Evolutionary conservation across 2,797 vertebrate genomes (phyloP), one percentile per base, ranked within the genome.

Genomic region (Scyliorhinus canicula): DNA sequence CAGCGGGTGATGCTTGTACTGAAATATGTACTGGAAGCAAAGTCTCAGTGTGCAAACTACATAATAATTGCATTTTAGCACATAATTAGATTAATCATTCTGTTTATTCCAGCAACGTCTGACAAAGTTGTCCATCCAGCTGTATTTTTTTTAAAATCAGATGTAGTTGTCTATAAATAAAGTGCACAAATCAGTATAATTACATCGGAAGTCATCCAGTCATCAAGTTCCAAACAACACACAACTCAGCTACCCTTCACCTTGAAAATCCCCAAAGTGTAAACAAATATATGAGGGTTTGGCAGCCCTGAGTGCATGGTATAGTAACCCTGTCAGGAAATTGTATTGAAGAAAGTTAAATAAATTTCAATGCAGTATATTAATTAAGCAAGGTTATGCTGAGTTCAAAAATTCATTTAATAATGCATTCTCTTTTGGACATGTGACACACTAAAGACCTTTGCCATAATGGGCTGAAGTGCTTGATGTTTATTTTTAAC

Each of bases 161-260:
- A 69, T 67, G 44, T 3, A 50, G 93, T 74, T n/a, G 69, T 74
- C 69, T 52, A 94, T 94, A 94, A 94, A 71, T 94, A 94, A 94
- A 94, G 44, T 94, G 47, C 47, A 47, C 67, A 94, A 94, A 94
- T 69, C 93, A 94, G 50, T 74, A n/a, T 74, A 94, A 94, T 94
- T 50, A 71, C 16, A 71, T 94, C 65, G 69, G 67, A 71, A 55
- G 65, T 26, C n/a, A 71, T 74, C 67, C 14, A 55, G 67, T 94
- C 67, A 94, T 74, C 65, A 94, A 19, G 14, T 74, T 40, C 67
- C 44, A 69, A 28, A 28, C 26, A 71, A 52, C 40, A 57, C 28
- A 67, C 47, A 21, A 47, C 67, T 74, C 93, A 91, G n/a, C 60
- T 65, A 21, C 60, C 60, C n/a, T 60, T 65, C 40, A 55, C 28